Evolutionary conservation across 2,888 invertebrate genomes (phyloP), one percentile per base, ranked within the genome.

Genomic region (Andrena marginata): DNA sequence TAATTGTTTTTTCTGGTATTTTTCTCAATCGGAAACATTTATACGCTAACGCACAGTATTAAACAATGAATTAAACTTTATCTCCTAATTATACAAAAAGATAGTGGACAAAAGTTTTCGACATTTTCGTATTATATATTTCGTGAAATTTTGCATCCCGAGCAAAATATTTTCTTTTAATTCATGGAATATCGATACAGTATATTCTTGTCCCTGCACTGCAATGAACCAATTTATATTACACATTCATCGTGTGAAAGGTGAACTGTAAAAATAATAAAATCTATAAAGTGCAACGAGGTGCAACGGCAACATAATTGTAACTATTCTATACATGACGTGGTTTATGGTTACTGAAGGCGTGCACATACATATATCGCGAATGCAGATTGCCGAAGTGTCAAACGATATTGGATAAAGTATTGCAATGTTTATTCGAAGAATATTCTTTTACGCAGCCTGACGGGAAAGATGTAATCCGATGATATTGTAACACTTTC

Each of bases 301-400:
- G 26, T 70, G 7, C 29, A 48, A 48, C 2, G 29, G 33, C 54
- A 20, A 29, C n/a, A 6, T 3, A 33, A 5, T 5, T n/a, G n/a
- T 20, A 2, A 23, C 62, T 49, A 16, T 35, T 70, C 72, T 80
- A 77, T 63, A 54, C 0, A 10, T 33, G 49, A 64, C 10, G 56
- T 82, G 42, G 67, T 82, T 72, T 35, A 60, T 78, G 78, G 64
- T 63, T 69, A 16, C 0, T 16, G 31, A 84, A 78, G 83, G 71
- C 78, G 77, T 82, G 74, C 63, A 71, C 65, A 16, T 20, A 7
- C 13, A 42, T 16, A 5, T 8, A 48, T 74, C 29, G 23, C 63
- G 54, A 16, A 8, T 31, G 65, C 20, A 48, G 56, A 51, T 70
- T 64, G 56, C 62, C 33, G 79, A 73, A 72, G 54, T 73, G 67